phyloP scores from a whole-genome alignment of 2,888 invertebrate species.

The Apoderus coryli region DNA sequence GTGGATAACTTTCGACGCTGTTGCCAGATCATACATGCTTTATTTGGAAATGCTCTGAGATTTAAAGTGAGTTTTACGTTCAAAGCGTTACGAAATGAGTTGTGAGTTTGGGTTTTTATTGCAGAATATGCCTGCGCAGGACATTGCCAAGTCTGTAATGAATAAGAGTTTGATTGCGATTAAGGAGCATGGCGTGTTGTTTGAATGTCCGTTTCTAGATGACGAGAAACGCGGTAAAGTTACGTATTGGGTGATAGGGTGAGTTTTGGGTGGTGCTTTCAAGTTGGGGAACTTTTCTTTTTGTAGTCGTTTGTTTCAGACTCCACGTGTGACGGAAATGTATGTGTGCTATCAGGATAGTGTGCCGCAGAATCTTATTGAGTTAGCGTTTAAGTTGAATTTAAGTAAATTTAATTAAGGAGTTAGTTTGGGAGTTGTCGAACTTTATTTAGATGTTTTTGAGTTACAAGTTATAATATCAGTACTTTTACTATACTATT shows the following conservation, averaged over 20 bases:
- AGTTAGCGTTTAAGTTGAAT: constrained; percentile 59
- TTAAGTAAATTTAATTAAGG: background rate
- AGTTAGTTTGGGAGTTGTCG: no score
- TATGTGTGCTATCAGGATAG: constrained; percentile 80
- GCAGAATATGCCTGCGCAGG: constrained; percentile 32
- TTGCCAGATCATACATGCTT: constrained; percentile 55
- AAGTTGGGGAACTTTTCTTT: constrained; percentile 1
- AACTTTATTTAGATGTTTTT: no score
- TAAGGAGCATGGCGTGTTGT: constrained; percentile 72
- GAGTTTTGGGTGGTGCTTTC: constrained; percentile 26
- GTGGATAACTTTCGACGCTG: constrained; percentile 55
- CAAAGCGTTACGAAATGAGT: background rate
- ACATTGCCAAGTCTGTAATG: constrained; percentile 35
- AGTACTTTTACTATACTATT: no score
- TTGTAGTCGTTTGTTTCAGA: constrained; percentile 49
- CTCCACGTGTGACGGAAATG: constrained; percentile 63
- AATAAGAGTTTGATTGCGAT: constrained; percentile 65
- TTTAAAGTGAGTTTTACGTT: constrained; percentile 31
- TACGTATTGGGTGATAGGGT: constrained; percentile 73
- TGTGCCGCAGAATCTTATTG: constrained; percentile 75
- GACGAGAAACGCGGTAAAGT: constrained; percentile 35
- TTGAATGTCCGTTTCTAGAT: constrained; percentile 41
- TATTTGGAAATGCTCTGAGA: constrained; percentile 54
- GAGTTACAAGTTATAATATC: no score
- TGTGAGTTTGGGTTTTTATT: constrained; percentile 18